Percentiles rank a stretch among this genome's conserved stretches.
Evolutionary conservation across 2,797 vertebrate species (phyloP).

Genomic region (Sebastes hubbsi): DNA sequence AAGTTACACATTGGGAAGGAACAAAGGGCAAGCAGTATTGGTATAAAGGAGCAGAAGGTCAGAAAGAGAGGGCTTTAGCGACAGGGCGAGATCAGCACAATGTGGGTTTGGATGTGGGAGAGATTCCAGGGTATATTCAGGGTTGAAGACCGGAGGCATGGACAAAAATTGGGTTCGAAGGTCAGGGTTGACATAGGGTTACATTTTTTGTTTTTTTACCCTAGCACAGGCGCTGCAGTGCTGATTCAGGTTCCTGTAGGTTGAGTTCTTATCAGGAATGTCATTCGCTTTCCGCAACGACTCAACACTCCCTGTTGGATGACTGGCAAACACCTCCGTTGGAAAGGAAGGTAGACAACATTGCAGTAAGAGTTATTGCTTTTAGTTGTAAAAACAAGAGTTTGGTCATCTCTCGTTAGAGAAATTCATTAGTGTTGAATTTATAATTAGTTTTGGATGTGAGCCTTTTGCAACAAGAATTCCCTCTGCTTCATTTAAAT

Average conservation of each 20-base stretch:
- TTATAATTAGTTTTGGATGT: constrained; percentile 19
- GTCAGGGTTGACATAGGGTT: constrained; percentile 60
- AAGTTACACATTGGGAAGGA: constrained; percentile 5
- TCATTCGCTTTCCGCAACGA: constrained; percentile 78
- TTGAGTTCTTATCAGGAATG: constrained; percentile 69
- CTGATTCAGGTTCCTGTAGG: constrained; percentile 76
- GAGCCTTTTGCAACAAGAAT: neutral
- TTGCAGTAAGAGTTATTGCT: constrained; percentile 27
- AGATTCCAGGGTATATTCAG: constrained; percentile 43
- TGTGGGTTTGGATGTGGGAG: constrained; percentile 33
- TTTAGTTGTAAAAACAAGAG: neutral
- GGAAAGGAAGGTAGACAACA: constrained; percentile 67
- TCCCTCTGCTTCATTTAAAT: constrained; percentile 12
- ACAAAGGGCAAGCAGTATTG: neutral
- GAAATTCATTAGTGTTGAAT: neutral
- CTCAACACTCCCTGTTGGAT: constrained; percentile 75
- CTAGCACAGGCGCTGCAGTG: constrained; percentile 79
- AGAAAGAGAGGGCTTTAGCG: neutral
- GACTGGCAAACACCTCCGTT: constrained; percentile 76
- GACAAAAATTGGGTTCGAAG: constrained; percentile 57
- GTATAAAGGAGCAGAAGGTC: constrained; percentile 9
- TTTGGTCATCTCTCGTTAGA: neutral
- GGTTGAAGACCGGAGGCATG: constrained; percentile 26
- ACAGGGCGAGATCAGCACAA: constrained; percentile 18
- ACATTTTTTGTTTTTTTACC: constrained; percentile 67